phyloP scores from a whole-genome alignment of 2,113 vertebrate species.

The Pangasianodon gigas region DNA sequence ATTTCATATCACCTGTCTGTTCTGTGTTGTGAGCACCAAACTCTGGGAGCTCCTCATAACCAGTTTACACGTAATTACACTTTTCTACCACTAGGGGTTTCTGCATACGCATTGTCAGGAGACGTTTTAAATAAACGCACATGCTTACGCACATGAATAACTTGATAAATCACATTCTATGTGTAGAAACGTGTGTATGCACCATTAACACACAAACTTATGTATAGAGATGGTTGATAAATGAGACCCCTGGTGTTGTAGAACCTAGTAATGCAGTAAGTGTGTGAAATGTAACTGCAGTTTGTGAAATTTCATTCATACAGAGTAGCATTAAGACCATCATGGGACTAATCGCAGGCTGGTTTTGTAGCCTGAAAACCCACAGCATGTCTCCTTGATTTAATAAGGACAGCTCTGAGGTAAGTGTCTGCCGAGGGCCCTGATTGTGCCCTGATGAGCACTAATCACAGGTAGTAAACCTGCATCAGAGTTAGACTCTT shows the following conservation, averaged over 20 bases:
- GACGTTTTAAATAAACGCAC: background rate
- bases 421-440: constrained; percentile 1
- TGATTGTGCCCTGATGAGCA: constrained; percentile 20
- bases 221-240: background rate
- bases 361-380: constrained; percentile 66
- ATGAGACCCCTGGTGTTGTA: background rate
- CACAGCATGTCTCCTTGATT: constrained; percentile 67
- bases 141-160: background rate
- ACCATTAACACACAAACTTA: background rate
- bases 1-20: background rate
- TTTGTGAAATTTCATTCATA: constrained; percentile 63
- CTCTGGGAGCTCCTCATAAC: background rate
- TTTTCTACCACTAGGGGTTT: background rate
- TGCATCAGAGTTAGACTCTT: background rate
- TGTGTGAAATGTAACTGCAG: constrained; percentile 48
- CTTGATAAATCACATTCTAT: background rate
- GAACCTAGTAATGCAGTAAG: background rate
- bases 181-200: background rate
- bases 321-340: constrained; percentile 63
- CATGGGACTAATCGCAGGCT: constrained; percentile 71
- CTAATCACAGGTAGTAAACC: constrained; percentile 23
- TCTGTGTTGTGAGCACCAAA: background rate
- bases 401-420: constrained; percentile 69
- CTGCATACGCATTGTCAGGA: background rate
- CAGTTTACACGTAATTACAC: background rate